Evolutionary conservation across 2,888 invertebrate species (phyloP).

Genomic region (Limnephilus lunatus): DNA sequence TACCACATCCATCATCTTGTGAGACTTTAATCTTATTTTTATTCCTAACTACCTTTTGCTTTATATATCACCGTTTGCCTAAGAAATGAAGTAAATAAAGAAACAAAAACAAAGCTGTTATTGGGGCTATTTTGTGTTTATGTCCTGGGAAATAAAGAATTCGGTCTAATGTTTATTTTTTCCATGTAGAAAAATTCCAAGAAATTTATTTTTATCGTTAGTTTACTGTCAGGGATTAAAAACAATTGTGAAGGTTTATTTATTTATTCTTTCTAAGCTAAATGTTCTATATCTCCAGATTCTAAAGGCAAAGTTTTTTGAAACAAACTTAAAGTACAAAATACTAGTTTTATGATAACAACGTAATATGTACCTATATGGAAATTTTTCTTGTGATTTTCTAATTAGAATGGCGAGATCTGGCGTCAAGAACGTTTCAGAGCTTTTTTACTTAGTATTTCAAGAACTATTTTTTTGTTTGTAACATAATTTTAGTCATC

Average conservation of each 20-base stretch:
- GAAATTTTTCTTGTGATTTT: background rate
- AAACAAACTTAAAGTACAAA: no score
- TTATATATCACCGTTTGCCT: slow-evolving; percentile 10
- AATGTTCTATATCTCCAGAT: no score
- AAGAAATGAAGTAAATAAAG: slow-evolving; percentile 21
- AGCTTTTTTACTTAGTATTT: background rate
- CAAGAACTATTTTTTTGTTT: background rate
- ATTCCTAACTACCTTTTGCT: slow-evolving; percentile 22
- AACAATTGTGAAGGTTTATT: no score
- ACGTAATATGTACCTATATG: no score
- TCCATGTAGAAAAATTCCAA: background rate
- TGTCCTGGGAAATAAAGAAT: background rate
- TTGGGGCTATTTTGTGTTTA: slow-evolving; percentile 1
- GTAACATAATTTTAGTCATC: background rate
- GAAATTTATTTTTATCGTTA: background rate
- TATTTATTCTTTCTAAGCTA: no score
- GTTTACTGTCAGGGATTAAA: background rate
- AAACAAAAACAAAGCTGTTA: slow-evolving; percentile 6
- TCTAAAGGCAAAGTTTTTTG: no score
- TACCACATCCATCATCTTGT: slow-evolving; percentile 37
- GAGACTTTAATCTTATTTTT: slow-evolving; percentile 33
- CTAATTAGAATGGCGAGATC: no score
- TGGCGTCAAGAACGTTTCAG: background rate
- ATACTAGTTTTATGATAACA: no score
- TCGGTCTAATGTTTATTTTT: background rate